Evolutionary conservation across 2,888 invertebrate species (phyloP), one percentile per base, ranked within the genome.

Genomic region (Volucella zonaria): DNA sequence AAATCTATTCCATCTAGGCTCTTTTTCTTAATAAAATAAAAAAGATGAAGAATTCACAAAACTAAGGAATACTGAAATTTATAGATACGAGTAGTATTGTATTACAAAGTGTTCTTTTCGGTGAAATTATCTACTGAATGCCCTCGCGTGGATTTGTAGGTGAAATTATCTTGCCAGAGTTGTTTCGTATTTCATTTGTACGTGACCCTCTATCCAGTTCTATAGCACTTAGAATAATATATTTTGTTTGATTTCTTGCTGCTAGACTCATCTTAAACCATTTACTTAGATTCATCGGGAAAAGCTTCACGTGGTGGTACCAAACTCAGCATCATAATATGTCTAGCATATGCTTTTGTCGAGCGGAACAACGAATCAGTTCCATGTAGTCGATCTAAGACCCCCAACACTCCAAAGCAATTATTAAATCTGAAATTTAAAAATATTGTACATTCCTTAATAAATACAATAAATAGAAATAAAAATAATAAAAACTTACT

Each of bases 401-500:
- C 94, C 0, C 97, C 97, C 83, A 97, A 92, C 1, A 96, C 96
- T 1, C 97, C 97, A 90, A 94, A 97, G 89, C 96, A 96, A 89
- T 96, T 95, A 89, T 95, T 96, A 91, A 97, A 97, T 91, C 97
- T 97, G 89, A 38, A 89, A 88, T 75, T 10, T 87, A 79, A 49
- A 38, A 61, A 40, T n/a, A n/a, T n/a, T n/a, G n/a, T n/a, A 10
- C 23, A 87, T 61, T 9, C 52, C 31, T 42, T 11, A 42, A 42
- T 43, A 40, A 2, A 18, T 23, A 64, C 23, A 2, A 18, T 14
- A 64, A 23, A 23, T 2, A 31, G 6, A 31, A 4, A 6, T 6
- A 6, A 0, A 31, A 47, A 2, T 9, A 42, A 15, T 23, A 38
- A 2, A 15, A 52, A 56, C 93, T 93, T 90, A 95, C 95, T 96